These are phyloP conservation scores for Danaus melanippus DNA, from an alignment of 1,140 invertebrate genomes.

Conservation along the genomic window DNA sequence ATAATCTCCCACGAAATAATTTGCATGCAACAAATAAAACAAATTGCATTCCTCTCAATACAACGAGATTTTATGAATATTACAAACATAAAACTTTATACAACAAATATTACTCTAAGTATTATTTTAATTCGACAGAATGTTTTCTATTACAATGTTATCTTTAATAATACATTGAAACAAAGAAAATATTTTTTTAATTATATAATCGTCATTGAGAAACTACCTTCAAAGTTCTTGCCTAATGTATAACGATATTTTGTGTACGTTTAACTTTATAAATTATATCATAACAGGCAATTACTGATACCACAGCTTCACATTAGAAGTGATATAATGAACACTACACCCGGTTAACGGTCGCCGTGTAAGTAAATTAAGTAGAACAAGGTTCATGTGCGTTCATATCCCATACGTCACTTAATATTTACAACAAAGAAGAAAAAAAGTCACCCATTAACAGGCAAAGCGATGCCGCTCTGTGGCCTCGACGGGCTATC, in stretches of 20 bases:
- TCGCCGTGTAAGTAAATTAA: conserved; percentile 54
- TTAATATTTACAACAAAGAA: conserved; percentile 5
- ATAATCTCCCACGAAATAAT: too few species aligned
- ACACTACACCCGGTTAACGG: conserved; percentile 34
- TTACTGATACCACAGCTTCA: conserved; percentile 15
- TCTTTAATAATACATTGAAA: too few species aligned
- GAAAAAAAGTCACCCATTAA: conserved; percentile 8
- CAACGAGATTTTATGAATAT: too few species aligned
- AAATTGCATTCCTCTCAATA: too few species aligned
- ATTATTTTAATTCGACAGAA: too few species aligned
- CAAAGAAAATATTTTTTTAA: too few species aligned
- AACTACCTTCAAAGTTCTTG: too few species aligned
- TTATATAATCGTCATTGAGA: too few species aligned
- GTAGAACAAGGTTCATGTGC: conserved; percentile 64
- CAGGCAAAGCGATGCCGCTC: conserved; percentile 7
- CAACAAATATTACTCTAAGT: too few species aligned
- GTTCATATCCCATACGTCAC: conserved; percentile 31
- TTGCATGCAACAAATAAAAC: too few species aligned
- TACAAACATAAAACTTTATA: too few species aligned
- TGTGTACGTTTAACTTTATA: neutral
- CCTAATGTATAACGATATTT: conserved; percentile 1
- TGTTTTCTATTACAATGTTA: too few species aligned
- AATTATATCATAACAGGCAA: conserved; percentile 18
- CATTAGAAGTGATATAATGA: conserved; percentile 39
- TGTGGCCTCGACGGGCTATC: conserved; percentile 19